Evolutionary conservation across 1,140 invertebrate species (phyloP), one percentile per base, ranked within the genome.

Genomic region (Drosophila repleta): DNA sequence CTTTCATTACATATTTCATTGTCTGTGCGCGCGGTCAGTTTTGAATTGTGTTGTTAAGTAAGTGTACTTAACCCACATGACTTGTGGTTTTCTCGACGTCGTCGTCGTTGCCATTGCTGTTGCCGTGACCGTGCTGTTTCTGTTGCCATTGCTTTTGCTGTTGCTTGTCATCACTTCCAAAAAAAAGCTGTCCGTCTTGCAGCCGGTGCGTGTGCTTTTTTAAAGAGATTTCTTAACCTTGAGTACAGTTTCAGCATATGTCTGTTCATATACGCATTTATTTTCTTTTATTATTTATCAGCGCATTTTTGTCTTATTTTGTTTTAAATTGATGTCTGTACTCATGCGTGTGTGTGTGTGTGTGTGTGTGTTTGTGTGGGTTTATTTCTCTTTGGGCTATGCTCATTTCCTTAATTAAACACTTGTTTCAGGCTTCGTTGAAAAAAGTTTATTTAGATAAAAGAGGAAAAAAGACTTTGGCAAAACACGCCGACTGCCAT

Each of bases 1-100:
- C 70, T 78, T 85, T 78, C 70, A 87, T 82, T 87, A 72, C 55
- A 32, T 64, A 78, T 60, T 63, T 78, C 70, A 87, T 85, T 87
- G 82, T 85, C 70, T 87, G 82, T 74, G 62, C 78, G 82, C 78
- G 69, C 82, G 74, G 82, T 81, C 78, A 87, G 56, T 72, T 76
- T 77, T 74, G 78, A 72, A 88, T 83, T 83, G 83, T 83, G 62
- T 71, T 88, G 79, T 88, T 87, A 87, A 87, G 83, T 87, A 87
- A 87, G 83, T 88, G 83, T 87, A 87, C 83, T 87, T 87, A 87
- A 87, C 83, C 83, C 83, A 87, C 83, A 87, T 87, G 83, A 87
- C 82, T 85, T 85, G 82, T 64, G 82, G 82, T 85, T 85, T 88
- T 79, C 61, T 52, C 66, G 53, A 70, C 64, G 32, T 35, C 32